Evolutionary conservation across 2,113 vertebrate species (phyloP).

Genomic region (Piprites chloris): DNA sequence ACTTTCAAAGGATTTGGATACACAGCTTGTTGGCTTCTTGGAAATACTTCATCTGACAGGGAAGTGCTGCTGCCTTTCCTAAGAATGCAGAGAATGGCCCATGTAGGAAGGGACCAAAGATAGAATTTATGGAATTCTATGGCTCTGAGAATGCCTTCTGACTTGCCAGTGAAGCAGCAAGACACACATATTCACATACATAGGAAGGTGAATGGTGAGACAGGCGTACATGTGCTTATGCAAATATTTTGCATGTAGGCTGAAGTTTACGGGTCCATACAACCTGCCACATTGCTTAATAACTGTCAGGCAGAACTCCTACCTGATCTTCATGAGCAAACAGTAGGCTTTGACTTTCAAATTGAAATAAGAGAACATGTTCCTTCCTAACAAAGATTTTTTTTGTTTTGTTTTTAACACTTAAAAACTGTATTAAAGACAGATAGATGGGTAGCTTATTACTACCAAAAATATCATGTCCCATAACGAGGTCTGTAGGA

Average conservation of each 20-base stretch:
- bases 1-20: not conserved
- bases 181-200: not conserved
- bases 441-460: not conserved
- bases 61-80: not conserved
- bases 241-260: not conserved
- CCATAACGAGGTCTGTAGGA: not conserved
- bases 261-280: not conserved
- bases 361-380: not conserved
- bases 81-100: not conserved
- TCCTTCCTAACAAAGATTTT: not conserved
- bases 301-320: not conserved
- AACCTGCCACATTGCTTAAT: not conserved
- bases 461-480: not conserved
- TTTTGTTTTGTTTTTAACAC: not conserved
- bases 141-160: not conserved
- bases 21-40: not conserved
- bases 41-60: not conserved
- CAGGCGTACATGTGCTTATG: not conserved
- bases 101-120: not conserved
- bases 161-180: not conserved
- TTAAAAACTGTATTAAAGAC: not conserved
- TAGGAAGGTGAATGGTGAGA: not conserved
- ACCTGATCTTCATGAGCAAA: not conserved
- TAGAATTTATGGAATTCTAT: not conserved
- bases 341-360: not conserved